These are phyloP conservation scores for Athalia circularis DNA, from an alignment of 2,888 invertebrate genomes.

Conservation along the genomic window DNA sequence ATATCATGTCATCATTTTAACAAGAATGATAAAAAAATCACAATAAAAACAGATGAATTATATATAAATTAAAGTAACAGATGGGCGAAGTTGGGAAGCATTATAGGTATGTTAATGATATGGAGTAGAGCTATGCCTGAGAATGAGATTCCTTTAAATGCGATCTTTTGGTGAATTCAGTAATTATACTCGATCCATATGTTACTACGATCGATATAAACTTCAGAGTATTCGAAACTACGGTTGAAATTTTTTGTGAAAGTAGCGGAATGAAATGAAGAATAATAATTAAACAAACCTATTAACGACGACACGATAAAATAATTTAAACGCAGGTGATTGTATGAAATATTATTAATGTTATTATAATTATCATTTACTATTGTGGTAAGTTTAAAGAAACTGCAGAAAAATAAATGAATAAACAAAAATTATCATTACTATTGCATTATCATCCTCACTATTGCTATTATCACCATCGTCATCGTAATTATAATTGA, in stretches of 20 bases:
- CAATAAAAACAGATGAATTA: conserved; percentile 31
- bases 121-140: conserved; percentile 50
- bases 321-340: conserved; percentile 53
- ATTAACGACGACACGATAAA: conserved; percentile 14
- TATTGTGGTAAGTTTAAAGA: conserved; percentile 56
- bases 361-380: conserved; percentile 62
- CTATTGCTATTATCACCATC: no score
- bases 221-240: background rate
- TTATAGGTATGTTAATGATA: conserved; percentile 56
- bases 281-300: background rate
- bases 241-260: conserved; percentile 13
- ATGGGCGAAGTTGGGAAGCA: conserved; percentile 26
- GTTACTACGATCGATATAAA: no score
- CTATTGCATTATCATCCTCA: conserved; percentile 49
- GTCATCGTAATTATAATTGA: conserved; percentile 55
- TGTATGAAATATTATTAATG: conserved; percentile 63
- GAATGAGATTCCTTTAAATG: background rate
- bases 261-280: background rate
- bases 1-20: no score
- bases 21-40: conserved; percentile 18
- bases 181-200: no score
- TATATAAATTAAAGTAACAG: conserved; percentile 42
- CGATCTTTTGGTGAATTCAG: no score
- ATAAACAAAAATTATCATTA: conserved; percentile 56
- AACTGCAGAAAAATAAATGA: conserved; percentile 50